These are phyloP conservation scores for Phragmatobia fuliginosa DNA, from an alignment of 2,888 invertebrate species.

Conservation along the genomic window DNA sequence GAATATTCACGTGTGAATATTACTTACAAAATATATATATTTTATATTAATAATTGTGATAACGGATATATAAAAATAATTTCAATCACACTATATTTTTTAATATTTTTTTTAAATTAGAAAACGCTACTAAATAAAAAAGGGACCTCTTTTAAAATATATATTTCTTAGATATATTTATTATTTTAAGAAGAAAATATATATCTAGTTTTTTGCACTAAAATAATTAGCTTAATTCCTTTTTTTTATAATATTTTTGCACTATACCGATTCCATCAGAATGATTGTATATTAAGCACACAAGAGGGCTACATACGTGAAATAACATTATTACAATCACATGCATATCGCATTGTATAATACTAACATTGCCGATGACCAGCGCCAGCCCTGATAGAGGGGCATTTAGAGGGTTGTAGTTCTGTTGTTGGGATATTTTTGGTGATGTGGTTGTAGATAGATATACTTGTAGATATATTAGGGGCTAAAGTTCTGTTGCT, in stretches of 20 bases:
- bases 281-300: conserved; percentile 6
- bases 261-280: not conserved
- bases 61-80: not conserved
- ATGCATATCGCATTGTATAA: conserved; percentile 1
- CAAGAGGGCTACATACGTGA: not conserved
- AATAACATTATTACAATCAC: not conserved
- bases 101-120: not conserved
- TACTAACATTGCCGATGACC: not conserved
- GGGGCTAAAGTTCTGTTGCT: no score
- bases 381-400: not conserved
- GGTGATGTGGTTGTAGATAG: no score
- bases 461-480: no score
- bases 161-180: not conserved
- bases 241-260: conserved; percentile 4
- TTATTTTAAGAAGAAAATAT: not conserved
- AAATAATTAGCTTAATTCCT: not conserved
- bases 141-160: not conserved
- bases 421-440: no score
- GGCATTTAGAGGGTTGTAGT: no score
- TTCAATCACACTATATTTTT: not conserved
- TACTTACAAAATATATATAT: not conserved
- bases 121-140: not conserved
- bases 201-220: not conserved
- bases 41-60: conserved; percentile 13
- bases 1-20: conserved; percentile 2